Evolutionary conservation across 2,888 invertebrate genomes (phyloP).

Genomic region (Andrena camellia): DNA sequence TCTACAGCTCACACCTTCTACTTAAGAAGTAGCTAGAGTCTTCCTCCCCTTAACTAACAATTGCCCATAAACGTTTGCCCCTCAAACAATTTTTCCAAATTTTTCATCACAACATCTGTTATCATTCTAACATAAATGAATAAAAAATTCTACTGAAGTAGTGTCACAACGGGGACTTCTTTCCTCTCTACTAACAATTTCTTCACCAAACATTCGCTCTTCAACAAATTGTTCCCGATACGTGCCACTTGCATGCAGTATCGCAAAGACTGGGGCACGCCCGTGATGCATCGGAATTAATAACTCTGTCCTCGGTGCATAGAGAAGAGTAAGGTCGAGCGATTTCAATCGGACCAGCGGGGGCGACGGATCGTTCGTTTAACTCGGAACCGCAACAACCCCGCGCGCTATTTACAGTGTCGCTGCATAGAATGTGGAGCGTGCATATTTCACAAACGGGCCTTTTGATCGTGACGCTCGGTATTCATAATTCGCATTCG

Average conservation of each 20-base stretch:
- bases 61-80: no score
- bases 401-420: slow-evolving; percentile 47
- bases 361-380: slow-evolving; percentile 34
- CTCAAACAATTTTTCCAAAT: no score
- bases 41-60: no score
- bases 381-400: slow-evolving; percentile 42
- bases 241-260: not conserved
- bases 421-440: slow-evolving; percentile 16
- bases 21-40: no score
- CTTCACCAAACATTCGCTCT: no score
- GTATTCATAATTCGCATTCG: slow-evolving; percentile 38
- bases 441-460: slow-evolving; percentile 33
- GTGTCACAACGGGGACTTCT: no score
- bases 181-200: no score
- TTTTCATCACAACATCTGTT: no score
- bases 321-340: slow-evolving; percentile 3
- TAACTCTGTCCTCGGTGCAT: slow-evolving; percentile 12
- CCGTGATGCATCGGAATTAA: slow-evolving; percentile 6
- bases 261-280: not conserved
- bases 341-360: slow-evolving; percentile 21
- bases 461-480: slow-evolving; percentile 22
- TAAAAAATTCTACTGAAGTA: no score
- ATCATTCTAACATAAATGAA: no score
- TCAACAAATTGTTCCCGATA: not conserved
- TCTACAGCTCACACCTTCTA: no score